These are phyloP conservation scores for Montipora cactus DNA, from an alignment of 64 coral and sea anemone genomes.

Conservation along the genomic window DNA sequence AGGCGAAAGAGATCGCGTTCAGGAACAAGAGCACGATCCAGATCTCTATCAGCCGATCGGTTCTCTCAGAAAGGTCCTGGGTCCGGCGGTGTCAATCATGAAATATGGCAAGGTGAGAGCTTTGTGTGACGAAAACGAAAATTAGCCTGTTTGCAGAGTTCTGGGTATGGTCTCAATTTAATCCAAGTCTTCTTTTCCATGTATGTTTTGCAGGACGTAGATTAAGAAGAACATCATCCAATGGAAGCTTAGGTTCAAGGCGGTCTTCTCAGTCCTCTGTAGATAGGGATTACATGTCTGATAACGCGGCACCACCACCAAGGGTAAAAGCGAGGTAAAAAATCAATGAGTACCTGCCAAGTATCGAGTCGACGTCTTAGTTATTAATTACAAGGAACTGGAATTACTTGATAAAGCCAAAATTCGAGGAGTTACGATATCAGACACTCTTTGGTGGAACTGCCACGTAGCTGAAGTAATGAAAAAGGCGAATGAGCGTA, in stretches of 20 bases:
- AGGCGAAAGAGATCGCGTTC: slow-evolving; percentile 52
- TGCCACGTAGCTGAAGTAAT: no score
- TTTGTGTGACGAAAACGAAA: background rate
- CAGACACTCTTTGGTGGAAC: no score
- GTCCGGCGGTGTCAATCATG: background rate
- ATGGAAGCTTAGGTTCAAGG: slow-evolving; percentile 53
- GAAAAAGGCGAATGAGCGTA: no score
- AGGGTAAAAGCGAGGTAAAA: slow-evolving; percentile 8
- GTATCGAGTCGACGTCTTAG: no score
- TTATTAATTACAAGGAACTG: no score
- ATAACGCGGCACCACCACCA: background rate
- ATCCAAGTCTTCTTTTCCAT: background rate
- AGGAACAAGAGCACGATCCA: slow-evolving; percentile 59
- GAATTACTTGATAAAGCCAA: no score
- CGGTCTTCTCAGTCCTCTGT: slow-evolving; percentile 76
- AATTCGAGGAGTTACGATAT: no score
- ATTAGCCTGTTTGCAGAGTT: background rate
- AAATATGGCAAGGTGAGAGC: slow-evolving; percentile 7
- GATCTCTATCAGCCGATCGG: slow-evolving; percentile 70
- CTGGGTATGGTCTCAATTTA: background rate
- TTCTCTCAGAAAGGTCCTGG: background rate
- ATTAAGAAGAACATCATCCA: slow-evolving; percentile 49
- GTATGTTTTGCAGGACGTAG: background rate
- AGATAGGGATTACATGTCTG: slow-evolving; percentile 43
- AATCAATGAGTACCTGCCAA: background rate